Evolutionary conservation across 2,113 vertebrate genomes (phyloP).

Genomic region (Lasiurus borealis): DNA sequence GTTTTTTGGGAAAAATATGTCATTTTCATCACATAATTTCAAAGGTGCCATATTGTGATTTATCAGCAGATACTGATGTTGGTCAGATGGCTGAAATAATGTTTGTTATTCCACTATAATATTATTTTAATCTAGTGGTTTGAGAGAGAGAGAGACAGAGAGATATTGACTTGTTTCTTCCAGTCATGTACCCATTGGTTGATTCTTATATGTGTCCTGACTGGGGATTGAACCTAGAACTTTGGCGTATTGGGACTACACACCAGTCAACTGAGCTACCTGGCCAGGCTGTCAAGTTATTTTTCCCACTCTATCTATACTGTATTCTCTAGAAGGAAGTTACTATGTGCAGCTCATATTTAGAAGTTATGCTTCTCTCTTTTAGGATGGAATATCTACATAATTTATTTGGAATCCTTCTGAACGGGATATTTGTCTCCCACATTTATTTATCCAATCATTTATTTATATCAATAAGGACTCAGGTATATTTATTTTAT

Average conservation of each 20-base stretch:
- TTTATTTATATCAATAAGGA: background rate
- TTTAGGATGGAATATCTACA: background rate
- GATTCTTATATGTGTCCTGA: background rate
- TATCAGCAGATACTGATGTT: constrained; percentile 28
- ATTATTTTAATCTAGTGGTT: background rate
- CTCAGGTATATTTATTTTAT: background rate
- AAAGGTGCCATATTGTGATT: background rate
- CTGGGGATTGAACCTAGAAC: background rate
- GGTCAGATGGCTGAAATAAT: background rate
- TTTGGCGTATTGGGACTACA: background rate
- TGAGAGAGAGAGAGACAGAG: background rate
- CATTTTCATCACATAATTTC: constrained; percentile 38
- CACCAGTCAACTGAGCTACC: no score
- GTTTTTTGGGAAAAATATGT: background rate
- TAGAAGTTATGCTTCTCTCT: background rate
- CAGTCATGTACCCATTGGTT: background rate
- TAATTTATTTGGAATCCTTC: constrained; percentile 41
- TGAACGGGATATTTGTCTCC: background rate
- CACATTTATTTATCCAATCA: background rate
- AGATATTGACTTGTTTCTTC: background rate
- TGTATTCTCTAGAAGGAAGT: background rate
- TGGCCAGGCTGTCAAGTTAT: background rate
- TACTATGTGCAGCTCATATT: background rate
- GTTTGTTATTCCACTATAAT: background rate
- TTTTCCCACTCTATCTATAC: background rate